A percentile compares a stretch with the other conserved stretches of the same genome.
These are phyloP conservation scores for Ophiothrix spiculata DNA, from an alignment of 35 echinoderm and acorn worm species.

Conservation along the genomic window DNA sequence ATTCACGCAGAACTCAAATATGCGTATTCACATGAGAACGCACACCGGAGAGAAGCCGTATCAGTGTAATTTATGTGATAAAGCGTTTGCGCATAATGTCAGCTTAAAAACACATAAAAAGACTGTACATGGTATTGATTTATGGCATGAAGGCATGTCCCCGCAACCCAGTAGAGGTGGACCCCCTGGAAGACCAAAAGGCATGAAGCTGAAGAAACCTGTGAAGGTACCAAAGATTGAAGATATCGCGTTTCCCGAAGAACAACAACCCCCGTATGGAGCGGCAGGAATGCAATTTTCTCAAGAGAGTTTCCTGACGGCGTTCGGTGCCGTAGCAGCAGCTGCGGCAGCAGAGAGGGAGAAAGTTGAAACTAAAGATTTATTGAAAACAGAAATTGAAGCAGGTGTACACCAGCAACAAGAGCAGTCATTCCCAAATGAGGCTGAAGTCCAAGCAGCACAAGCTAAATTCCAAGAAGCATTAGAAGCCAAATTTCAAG, in stretches of 20 bases:
- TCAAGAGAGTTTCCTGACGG: background rate
- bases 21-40: slow-evolving; percentile 81
- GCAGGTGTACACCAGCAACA: background rate
- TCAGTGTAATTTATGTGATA: slow-evolving; percentile 61
- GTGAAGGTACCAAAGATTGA: background rate
- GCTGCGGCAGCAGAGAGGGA: background rate
- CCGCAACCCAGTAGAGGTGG: background rate
- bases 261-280: background rate
- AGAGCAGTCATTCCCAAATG: background rate
- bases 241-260: background rate
- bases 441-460: background rate
- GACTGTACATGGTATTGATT: slow-evolving; percentile 48
- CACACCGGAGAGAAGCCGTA: slow-evolving; percentile 95
- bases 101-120: slow-evolving; percentile 83
- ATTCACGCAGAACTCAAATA: slow-evolving; percentile 88
- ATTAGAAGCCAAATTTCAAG: background rate
- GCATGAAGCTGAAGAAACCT: slow-evolving; percentile 21
- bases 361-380: background rate
- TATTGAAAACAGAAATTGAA: background rate
- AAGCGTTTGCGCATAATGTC: slow-evolving; percentile 85
- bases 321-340: background rate
- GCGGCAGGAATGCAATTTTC: background rate
- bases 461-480: slow-evolving; percentile 5
- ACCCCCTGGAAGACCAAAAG: slow-evolving; percentile 20
- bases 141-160: slow-evolving; percentile 34